A percentile compares a stretch with the other conserved stretches of the same genome.
phyloP scores from a whole-genome alignment of 37 sponge, comb jelly and placozoan species.

The Lycopodina hypogea region DNA sequence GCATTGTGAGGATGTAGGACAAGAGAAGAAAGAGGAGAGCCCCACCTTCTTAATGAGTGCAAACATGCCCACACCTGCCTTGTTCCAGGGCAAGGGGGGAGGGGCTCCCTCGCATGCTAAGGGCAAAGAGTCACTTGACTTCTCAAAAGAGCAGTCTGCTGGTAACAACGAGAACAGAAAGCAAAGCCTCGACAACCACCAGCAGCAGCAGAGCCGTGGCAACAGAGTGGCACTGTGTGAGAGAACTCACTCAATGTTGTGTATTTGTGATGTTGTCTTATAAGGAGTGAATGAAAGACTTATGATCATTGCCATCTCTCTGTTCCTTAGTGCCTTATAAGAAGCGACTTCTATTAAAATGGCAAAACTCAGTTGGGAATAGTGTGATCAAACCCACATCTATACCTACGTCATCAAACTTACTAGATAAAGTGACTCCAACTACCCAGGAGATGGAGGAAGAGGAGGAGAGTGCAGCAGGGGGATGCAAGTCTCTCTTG shows the following conservation, averaged over 20 bases:
- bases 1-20: not conserved
- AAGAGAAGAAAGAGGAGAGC: not conserved
- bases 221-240: too few species aligned
- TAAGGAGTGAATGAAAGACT: too few species aligned
- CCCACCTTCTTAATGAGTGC: not conserved
- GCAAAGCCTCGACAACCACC: too few species aligned
- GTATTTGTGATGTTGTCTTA: too few species aligned
- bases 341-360: constrained; percentile 33
- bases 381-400: not conserved
- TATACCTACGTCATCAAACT: not conserved
- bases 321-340: constrained; percentile 22
- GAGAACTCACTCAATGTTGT: not conserved
- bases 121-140: too few species aligned
- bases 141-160: too few species aligned
- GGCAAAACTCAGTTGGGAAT: constrained; percentile 3
- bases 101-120: too few species aligned
- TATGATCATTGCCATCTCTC: not conserved
- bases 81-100: too few species aligned
- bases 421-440: not conserved
- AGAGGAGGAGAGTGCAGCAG: not conserved
- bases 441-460: not conserved
- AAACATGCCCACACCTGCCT: too few species aligned
- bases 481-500: constrained; percentile 31
- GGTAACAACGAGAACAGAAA: too few species aligned
- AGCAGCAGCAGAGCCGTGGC: too few species aligned